Evolutionary conservation across 2,797 vertebrate genomes (phyloP), one percentile per base, ranked within the genome.

Genomic region (Anguilla pacifica): DNA sequence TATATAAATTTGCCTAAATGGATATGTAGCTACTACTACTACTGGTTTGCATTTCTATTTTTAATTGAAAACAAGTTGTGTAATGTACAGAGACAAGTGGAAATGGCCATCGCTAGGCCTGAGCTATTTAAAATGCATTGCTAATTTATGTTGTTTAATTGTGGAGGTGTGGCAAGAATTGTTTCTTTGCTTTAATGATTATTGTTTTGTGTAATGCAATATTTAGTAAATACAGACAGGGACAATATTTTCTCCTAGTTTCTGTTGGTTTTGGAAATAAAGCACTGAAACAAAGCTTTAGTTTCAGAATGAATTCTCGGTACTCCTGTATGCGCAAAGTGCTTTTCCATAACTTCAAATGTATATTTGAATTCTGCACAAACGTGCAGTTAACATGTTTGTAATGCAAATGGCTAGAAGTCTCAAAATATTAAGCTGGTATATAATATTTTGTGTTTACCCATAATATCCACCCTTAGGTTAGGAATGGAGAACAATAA

Each of bases 101-200:
- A 70, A 46, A 85, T 49, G 46, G 74, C 49, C 57, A 74, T 86
- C 83, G 9, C 9, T 28, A 35, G 67, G 82, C 81, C 83, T 88
- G 43, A 64, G 72, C 79, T 89, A 87, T 89, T 87, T 89, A 85
- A 87, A 72, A 79, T 72, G 84, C 74, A 85, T 85, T 89, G 88
- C 86, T 82, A 89, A 87, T 89, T 87, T 89, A 85, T 89, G 85
- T 84, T 86, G 85, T 85, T 81, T 89, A 85, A 89, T 84, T 87
- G 57, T 61, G 84, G 86, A 83, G 83, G 83, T 81, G 86, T 89
- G 83, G 83, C 86, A 61, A n/a, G 49, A 77, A 87, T 51, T 22
- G 53, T 83, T 83, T 57, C 82, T 85, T 87, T 87, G 72, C 85
- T 87, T 77, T 87, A 77, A 87, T 82, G 81, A 83, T 49, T 79